These are phyloP conservation scores for Prolemur simus DNA, from an alignment of 2,113 vertebrate species.

Conservation along the genomic window DNA sequence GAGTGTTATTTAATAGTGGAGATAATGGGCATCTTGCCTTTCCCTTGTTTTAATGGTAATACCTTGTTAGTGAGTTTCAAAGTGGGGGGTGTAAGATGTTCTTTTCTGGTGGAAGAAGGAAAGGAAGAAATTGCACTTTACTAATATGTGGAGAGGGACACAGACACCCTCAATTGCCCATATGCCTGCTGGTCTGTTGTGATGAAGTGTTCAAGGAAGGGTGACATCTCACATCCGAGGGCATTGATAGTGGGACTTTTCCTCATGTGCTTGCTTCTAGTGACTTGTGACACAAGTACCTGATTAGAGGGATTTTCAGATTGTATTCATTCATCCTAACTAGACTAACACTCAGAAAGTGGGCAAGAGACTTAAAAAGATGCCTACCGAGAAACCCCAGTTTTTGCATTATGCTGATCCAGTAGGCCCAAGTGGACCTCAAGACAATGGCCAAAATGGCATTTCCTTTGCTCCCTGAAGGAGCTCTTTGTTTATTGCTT, in stretches of 20 bases:
- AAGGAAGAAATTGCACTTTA: background rate
- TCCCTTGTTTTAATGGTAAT: background rate
- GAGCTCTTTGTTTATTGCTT: background rate
- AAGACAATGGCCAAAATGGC: background rate
- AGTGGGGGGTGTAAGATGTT: background rate
- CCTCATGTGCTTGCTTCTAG: background rate
- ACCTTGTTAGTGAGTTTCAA: background rate
- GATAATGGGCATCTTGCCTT: background rate
- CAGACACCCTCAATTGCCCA: fast-evolving
- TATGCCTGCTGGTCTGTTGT: too few species aligned
- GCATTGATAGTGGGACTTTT: background rate
- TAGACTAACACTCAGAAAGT: background rate
- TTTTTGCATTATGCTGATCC: background rate
- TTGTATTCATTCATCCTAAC: background rate
- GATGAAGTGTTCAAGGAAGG: background rate
- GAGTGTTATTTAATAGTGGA: background rate
- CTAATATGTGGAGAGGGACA: background rate
- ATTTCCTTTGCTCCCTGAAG: background rate
- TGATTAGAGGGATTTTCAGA: background rate
- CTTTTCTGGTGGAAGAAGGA: background rate
- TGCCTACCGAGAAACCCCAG: background rate
- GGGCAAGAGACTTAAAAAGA: background rate
- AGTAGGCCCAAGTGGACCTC: background rate
- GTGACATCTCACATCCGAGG: fast-evolving
- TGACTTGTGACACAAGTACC: background rate